phyloP scores from a whole-genome alignment of 1,140 invertebrate species.

The Orchestia grillus region DNA sequence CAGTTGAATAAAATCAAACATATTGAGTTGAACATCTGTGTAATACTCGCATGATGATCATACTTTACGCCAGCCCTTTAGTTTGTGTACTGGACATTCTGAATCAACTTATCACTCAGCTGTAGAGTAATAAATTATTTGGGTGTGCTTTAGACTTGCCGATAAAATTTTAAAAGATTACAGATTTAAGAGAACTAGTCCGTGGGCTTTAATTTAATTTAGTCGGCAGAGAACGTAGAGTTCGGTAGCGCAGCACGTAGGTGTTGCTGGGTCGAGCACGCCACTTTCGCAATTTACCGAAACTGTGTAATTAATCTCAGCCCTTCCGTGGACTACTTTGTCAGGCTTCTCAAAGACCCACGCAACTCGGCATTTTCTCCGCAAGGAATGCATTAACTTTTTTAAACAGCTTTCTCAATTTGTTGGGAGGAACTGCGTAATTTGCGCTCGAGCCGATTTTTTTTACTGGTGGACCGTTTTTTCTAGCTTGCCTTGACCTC shows the following conservation, averaged over 20 bases:
- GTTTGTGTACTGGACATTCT: neutral
- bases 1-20: no score
- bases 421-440: neutral
- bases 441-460: neutral
- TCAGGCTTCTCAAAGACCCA: neutral
- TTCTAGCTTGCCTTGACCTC: neutral
- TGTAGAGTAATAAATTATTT: neutral
- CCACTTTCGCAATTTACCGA: neutral
- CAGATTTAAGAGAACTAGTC: neutral
- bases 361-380: neutral
- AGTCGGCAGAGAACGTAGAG: neutral
- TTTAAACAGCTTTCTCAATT: neutral
- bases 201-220: neutral
- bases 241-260: neutral
- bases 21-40: no score
- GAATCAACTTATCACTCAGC: neutral
- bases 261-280: no score
- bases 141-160: neutral
- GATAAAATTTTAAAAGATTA: neutral
- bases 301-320: neutral
- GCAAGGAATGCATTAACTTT: neutral
- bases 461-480: neutral
- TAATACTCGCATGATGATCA: no score
- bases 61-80: neutral
- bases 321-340: neutral